These are phyloP conservation scores for Metallyticus violacea DNA, from an alignment of 2,888 invertebrate species.

Conservation along the genomic window DNA sequence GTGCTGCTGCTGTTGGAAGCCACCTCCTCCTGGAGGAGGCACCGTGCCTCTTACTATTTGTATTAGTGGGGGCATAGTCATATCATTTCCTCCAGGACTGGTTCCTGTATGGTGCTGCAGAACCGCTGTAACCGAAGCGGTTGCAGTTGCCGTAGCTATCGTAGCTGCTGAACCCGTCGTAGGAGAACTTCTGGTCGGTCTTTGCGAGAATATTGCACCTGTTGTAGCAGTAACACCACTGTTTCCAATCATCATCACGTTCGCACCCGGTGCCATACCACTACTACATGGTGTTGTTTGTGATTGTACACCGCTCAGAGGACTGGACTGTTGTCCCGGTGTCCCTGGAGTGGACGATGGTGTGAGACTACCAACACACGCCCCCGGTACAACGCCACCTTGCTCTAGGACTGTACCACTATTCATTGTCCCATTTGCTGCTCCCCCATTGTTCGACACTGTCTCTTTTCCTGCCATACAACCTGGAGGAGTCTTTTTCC, in stretches of 20 bases:
- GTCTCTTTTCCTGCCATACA: not conserved
- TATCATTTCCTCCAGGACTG: not conserved
- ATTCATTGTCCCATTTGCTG: constrained; percentile 9
- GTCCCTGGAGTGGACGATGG: constrained; percentile 33
- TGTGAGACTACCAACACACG: constrained; percentile 44
- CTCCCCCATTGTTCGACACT: not conserved
- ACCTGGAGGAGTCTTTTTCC: not conserved
- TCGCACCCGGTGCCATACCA: constrained; percentile 49
- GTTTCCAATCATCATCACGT: constrained; percentile 4
- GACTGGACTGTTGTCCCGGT: constrained; percentile 43
- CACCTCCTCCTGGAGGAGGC: not conserved
- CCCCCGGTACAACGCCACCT: constrained; percentile 4
- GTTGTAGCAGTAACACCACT: constrained; percentile 35
- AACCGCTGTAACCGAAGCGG: constrained; percentile 39
- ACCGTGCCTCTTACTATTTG: constrained; percentile 12
- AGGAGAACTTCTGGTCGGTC: constrained; percentile 61
- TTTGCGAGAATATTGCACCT: constrained; percentile 37
- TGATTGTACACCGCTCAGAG: constrained; percentile 43
- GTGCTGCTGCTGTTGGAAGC: constrained; percentile 10
- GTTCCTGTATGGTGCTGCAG: constrained; percentile 6
- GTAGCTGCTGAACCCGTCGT: constrained; percentile 43
- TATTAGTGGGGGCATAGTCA: constrained; percentile 17
- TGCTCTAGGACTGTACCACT: not conserved
- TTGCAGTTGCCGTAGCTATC: constrained; percentile 59
- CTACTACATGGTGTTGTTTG: constrained; percentile 54